A percentile compares a stretch with the other conserved stretches of the same genome.
These are phyloP conservation scores for Tortricodes alternella DNA, from an alignment of 2,888 invertebrate species.

Conservation along the genomic window DNA sequence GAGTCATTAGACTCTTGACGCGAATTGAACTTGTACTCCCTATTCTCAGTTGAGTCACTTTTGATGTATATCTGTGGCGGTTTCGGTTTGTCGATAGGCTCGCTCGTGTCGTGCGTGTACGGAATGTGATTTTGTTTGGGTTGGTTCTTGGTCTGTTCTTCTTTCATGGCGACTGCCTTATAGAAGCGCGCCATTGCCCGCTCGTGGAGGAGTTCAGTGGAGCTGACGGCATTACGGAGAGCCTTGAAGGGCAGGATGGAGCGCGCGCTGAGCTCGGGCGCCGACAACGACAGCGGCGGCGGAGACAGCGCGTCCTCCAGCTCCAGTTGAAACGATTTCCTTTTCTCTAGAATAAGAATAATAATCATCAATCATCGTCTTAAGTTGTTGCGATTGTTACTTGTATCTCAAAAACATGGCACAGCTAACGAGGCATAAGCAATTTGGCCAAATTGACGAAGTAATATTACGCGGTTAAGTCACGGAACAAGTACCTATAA, in stretches of 20 bases:
- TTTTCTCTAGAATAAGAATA: conserved; percentile 63
- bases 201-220: conserved; percentile 91
- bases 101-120: conserved; percentile 42
- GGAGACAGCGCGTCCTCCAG: conserved; percentile 87
- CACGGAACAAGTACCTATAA: too few species aligned
- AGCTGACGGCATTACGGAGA: conserved; percentile 89
- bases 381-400: too few species aligned
- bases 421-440: too few species aligned
- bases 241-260: conserved; percentile 79
- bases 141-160: conserved; percentile 79
- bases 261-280: conserved; percentile 87
- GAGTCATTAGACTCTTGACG: conserved; percentile 58
- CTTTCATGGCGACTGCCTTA: conserved; percentile 89
- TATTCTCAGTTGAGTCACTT: conserved; percentile 60
- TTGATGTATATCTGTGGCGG: conserved; percentile 60
- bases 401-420: too few species aligned
- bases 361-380: background rate
- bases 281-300: conserved; percentile 91
- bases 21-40: conserved; percentile 51
- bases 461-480: too few species aligned
- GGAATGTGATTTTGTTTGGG: conserved; percentile 63
- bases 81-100: conserved; percentile 35
- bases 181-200: conserved; percentile 92
- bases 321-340: conserved; percentile 84
- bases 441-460: too few species aligned